Conservation (phyloP, 1,140 invertebrate species). For the Mycetomoellerius zeteki region DNA sequence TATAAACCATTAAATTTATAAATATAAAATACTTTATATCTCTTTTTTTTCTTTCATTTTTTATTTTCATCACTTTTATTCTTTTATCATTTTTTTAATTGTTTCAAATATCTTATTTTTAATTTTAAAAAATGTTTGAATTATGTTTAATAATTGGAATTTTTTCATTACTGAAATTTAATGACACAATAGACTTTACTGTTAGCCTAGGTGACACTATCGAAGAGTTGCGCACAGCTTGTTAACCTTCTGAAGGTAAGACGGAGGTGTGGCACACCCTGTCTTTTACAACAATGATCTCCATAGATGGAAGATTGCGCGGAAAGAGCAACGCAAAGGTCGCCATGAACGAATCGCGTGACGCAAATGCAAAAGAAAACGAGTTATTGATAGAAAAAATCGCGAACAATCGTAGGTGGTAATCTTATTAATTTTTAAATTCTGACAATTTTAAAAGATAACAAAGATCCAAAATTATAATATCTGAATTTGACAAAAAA, state of each 20-base stretch:
- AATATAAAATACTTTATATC: neutral
- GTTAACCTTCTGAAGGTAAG: constrained; percentile 81
- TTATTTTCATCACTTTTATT: neutral
- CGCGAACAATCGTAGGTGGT: constrained; percentile 9
- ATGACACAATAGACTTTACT: neutral
- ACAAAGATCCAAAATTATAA: neutral
- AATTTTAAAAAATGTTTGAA: neutral
- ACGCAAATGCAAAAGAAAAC: constrained; percentile 43
- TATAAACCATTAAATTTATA: neutral
- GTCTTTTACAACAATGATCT: constrained; percentile 74
- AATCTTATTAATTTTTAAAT: neutral
- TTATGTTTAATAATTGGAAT: neutral
- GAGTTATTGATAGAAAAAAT: constrained; percentile 34
- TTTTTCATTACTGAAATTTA: constrained; percentile 42
- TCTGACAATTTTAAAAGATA: neutral
- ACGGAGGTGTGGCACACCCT: constrained; percentile 77
- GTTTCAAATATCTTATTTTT: neutral
- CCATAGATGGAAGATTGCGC: constrained; percentile 75
- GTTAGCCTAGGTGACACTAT: constrained; percentile 15
- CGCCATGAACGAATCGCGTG: constrained; percentile 70
- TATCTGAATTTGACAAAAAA: neutral
- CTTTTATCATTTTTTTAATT: neutral
- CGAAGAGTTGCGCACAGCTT: constrained; percentile 55
- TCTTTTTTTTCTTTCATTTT: neutral
- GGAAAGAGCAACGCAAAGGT: constrained; percentile 78